These are phyloP conservation scores for Catostylus mosaicus DNA, from an alignment of 30 jellyfish, hydroid and myxozoan genomes.

Conservation along the genomic window DNA sequence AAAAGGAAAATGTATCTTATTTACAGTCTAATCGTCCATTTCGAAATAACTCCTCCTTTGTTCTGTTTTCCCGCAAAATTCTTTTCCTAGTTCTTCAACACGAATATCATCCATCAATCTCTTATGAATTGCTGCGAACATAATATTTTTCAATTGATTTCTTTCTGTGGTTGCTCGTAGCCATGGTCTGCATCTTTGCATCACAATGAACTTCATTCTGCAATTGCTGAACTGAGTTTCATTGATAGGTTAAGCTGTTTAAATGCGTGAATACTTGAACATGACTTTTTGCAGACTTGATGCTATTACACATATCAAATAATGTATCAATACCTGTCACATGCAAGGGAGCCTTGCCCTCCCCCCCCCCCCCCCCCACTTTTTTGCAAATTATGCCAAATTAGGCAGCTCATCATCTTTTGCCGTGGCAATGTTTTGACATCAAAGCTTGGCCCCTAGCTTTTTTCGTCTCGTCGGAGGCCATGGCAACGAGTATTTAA, in stretches of 20 bases:
- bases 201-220: neutral
- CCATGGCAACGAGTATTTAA: too few relatives aligned
- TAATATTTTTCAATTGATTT: neutral
- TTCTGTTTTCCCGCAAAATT: neutral
- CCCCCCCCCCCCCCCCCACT: too few relatives aligned
- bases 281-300: neutral
- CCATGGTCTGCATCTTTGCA: neutral
- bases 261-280: neutral
- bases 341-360: too few relatives aligned
- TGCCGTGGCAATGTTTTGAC: too few relatives aligned
- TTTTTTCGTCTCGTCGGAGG: too few relatives aligned
- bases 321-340: too few relatives aligned
- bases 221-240: conserved; percentile 18
- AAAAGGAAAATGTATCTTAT: neutral
- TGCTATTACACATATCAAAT: too few relatives aligned
- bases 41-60: neutral
- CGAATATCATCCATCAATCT: conserved; percentile 14
- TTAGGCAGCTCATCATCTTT: too few relatives aligned
- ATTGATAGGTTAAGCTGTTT: conserved; percentile 3
- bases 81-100: neutral
- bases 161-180: neutral
- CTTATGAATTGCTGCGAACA: conserved; percentile 14
- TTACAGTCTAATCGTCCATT: neutral
- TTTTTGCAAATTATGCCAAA: too few relatives aligned
- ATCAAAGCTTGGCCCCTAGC: too few relatives aligned